Base-by-base conservation (phyloP, 2,113 vertebrate species). In the Orcinus orca region DNA sequence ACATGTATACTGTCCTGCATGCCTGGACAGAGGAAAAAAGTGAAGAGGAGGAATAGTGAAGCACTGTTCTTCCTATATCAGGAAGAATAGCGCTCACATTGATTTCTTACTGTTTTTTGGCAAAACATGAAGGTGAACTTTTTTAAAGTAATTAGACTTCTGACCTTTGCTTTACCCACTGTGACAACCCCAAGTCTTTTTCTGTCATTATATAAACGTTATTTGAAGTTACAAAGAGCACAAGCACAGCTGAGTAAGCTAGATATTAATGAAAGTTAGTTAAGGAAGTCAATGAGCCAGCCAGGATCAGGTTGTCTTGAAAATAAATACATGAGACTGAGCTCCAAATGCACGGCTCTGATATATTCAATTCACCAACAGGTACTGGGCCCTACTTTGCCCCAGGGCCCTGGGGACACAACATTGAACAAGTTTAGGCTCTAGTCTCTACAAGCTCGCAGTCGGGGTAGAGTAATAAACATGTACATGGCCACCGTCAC, bases 61-160 rank as follows among this genome's bases (percentile, higher is more conserved):
- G 53, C 53, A 53, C 53, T 18, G 6, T 53, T 53, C 53, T 53
- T 53, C 53, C 53, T 53, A 38, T n/a, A 14, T 21, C 20, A 7
- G 18, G 15, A 4, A 92, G 29, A 90, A 90, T 3, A 3, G 0
- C 55, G 13, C 11, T 88, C 76, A 41, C 71, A 93, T 31, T 60
- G n/a, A 93, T 95, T 77, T 63, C 10, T 1, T 13, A 73, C 63
- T 38, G n/a, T 25, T 70, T 47, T 18, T 20, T 95, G 92, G 47
- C 92, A 96, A 98, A 98, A 95, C 94, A 97, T 92, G 68, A 97
- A 98, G 97, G 85, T 93, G 82, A 71, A 80, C 89, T 97, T 98
- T 98, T 98, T 90, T 96, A 98, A 98, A 98, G 96, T 82, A 98
- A 79, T 20, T 84, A 97, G 96, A 98, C 96, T 98, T 97, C 94